phyloP scores from a whole-genome alignment of 2,888 invertebrate species.

The Chymomyza fuscimana region DNA sequence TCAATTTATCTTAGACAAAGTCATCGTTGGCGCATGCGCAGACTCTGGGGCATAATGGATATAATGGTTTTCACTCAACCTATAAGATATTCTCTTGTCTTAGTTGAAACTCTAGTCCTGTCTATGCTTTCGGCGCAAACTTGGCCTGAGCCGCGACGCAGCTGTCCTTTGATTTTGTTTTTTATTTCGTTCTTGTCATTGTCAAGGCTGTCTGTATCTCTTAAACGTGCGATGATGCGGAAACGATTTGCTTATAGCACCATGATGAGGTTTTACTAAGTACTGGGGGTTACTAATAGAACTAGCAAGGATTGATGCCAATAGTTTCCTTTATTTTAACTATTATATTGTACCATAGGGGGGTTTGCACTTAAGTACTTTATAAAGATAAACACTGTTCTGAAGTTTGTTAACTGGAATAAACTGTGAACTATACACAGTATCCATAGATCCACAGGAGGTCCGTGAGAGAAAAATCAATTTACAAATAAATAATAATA shows the following conservation, averaged over 20 bases:
- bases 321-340: background rate
- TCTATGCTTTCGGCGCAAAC: slow-evolving; percentile 19
- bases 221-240: slow-evolving; percentile 21
- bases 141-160: slow-evolving; percentile 37
- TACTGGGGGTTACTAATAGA: background rate
- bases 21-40: slow-evolving; percentile 43
- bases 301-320: background rate
- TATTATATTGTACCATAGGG: too few relatives aligned
- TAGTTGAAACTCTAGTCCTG: background rate
- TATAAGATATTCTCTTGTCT: slow-evolving; percentile 17
- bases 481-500: too few relatives aligned
- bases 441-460: too few relatives aligned
- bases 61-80: slow-evolving; percentile 39
- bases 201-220: slow-evolving; percentile 2
- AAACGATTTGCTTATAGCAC: slow-evolving; percentile 14
- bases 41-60: slow-evolving; percentile 46
- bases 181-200: slow-evolving; percentile 43
- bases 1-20: slow-evolving; percentile 74
- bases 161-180: slow-evolving; percentile 53
- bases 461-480: too few relatives aligned
- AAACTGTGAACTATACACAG: too few relatives aligned
- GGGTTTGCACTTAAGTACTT: too few relatives aligned
- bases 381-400: too few relatives aligned
- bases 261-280: slow-evolving; percentile 3
- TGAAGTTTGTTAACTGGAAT: too few relatives aligned